Conservation (phyloP, 2,888 invertebrate species). For the Drosophila multiciliata region DNA sequence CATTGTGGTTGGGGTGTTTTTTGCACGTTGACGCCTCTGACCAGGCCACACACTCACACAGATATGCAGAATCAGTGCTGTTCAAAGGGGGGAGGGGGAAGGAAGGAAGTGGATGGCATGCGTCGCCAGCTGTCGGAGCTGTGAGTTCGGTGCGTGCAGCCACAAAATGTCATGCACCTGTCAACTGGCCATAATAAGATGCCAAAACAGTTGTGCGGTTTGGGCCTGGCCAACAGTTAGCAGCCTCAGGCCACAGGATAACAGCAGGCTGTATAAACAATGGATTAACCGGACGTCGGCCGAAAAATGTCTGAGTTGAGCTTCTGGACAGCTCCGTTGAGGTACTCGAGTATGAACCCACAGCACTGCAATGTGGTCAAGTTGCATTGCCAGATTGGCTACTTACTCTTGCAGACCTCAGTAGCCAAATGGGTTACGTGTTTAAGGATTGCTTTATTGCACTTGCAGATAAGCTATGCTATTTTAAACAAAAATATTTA, state of each 20-base stretch:
- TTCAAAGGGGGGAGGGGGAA: neutral
- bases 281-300: constrained; percentile 8
- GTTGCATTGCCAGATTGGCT: neutral
- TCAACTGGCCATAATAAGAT: constrained; percentile 78
- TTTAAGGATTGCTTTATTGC: neutral
- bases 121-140: constrained; percentile 48
- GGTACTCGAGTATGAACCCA: constrained; percentile 10
- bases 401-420: neutral
- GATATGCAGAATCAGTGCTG: constrained; percentile 4
- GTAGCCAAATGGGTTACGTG: no score
- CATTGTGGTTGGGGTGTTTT: constrained; percentile 59
- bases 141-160: constrained; percentile 64
- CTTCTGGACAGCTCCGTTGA: constrained; percentile 14
- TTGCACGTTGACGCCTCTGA: constrained; percentile 57
- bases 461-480: neutral
- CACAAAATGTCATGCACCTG: constrained; percentile 80
- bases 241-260: constrained; percentile 27
- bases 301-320: constrained; percentile 3
- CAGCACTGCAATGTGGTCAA: constrained; percentile 29
- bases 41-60: constrained; percentile 10
- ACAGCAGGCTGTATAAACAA: constrained; percentile 38
- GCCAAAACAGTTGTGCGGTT: constrained; percentile 81
- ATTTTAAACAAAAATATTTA: neutral
- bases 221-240: constrained; percentile 53
- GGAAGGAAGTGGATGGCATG: constrained; percentile 26